These are phyloP conservation scores for Stegophylla sp. DNA, from an alignment of 2,888 invertebrate genomes.

Conservation along the genomic window DNA sequence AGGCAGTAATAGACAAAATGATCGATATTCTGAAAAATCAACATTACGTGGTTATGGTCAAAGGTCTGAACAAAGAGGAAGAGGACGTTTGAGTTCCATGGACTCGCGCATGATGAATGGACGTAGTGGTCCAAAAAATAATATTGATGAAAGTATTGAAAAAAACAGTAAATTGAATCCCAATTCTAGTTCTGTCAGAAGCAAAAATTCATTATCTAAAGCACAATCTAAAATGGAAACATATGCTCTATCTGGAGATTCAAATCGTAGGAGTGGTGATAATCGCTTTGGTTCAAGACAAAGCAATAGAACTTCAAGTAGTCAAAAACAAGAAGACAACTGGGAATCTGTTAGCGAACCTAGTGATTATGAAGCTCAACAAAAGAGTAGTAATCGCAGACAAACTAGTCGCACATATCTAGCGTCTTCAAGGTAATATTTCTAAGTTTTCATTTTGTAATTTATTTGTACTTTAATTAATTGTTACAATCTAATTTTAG, in stretches of 20 bases:
- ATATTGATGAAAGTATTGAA: conserved; percentile 43
- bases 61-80: conserved; percentile 47
- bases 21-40: conserved; percentile 58
- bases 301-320: conserved; percentile 37
- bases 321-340: conserved; percentile 53
- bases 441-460: neutral
- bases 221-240: conserved; percentile 39
- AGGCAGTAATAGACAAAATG: conserved; percentile 57
- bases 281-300: conserved; percentile 45
- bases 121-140: conserved; percentile 45
- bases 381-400: conserved; percentile 66
- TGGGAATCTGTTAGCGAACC: conserved; percentile 58
- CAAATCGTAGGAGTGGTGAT: conserved; percentile 39
- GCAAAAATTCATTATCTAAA: conserved; percentile 43
- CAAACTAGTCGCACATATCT: conserved; percentile 61
- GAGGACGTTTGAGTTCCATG: conserved; percentile 24
- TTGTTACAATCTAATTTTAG: conserved; percentile 9
- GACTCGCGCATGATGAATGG: conserved; percentile 28
- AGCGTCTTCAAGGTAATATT: conserved; percentile 63
- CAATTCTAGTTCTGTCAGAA: conserved; percentile 35
- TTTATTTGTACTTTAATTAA: neutral
- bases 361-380: conserved; percentile 65
- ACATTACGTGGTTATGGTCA: conserved; percentile 44
- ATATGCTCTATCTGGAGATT: conserved; percentile 33
- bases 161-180: conserved; percentile 34